Base-by-base conservation (phyloP, 2,113 vertebrate species). In the Colinus virginianus region DNA sequence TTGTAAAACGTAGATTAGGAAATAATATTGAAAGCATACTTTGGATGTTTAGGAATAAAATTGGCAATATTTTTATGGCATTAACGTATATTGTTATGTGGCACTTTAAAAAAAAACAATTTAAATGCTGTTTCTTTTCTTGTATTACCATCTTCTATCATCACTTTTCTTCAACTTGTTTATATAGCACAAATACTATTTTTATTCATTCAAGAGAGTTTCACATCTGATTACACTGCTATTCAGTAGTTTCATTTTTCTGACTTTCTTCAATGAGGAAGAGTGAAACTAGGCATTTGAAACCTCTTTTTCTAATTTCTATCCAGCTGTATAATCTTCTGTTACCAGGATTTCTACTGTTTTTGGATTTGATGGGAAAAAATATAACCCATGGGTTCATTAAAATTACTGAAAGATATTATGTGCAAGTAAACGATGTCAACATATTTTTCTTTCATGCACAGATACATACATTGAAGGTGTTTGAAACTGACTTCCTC, bases 151-250 rank as follows among this genome's bases (percentile, higher is more conserved):
- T 91, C 84, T 16, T 85, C 67, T 74, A 46, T 92, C 70, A 84
- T 78, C 63, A 81, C 75, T 38, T 90, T 88, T 30, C 40, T 89
- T 95, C 75, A n/a, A 25, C 48, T 58, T 93, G 68, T 46, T 88
- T 88, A 38, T 84, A 30, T 58, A 93, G 69, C 72, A 86, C 76
- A 78, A 89, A n/a, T 53, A 88, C 77, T 95, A 53, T 62, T 95
- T 92, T 92, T 84, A 77, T 93, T 84, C 80, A 18, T 5, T 87
- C 62, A 75, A 48, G 68, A 67, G 49, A 46, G 7, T 81, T 94
- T 90, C 38, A 77, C 53, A 46, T 92, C 67, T 91, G 70, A 72
- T 78, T 93, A 64, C 34, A 78, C 71, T 78, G 71, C 42, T 69
- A 42, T 79, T 42, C 87, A 83, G 42, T 62, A 63, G 56, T 90